Base-by-base conservation (phyloP, 2,113 vertebrate species). In the Montifringilla adamsi region DNA sequence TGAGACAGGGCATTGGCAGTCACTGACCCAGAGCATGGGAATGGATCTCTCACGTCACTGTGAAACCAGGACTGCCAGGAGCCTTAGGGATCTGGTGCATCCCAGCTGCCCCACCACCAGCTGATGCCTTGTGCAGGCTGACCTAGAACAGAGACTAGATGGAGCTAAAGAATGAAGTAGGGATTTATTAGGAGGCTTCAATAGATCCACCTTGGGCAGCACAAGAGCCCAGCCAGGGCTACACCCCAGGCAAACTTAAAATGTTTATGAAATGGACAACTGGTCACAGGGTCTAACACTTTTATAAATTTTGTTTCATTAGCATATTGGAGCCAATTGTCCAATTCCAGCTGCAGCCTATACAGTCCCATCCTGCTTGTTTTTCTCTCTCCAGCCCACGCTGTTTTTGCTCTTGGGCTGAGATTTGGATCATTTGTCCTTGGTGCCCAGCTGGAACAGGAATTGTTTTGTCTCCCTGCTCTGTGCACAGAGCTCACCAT, bases 281-380 rank as follows among this genome's bases (percentile, higher is more conserved):
- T 3, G 0, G 9, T n/a, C 56, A n/a, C 4, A 3, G 55, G 33
- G 22, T 35, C 33, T 58, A 3, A 2, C 33, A 10, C 33, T 58
- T 10, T 1, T 3, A 58, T 35, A 2, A 59, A 22, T 24, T 59
- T 7, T 59, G 10, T 7, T 24, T 22, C 22, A 59, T 59, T 35
- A 24, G 2, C 56, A 24, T 11, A 2, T 35, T 59, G 22, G 1
- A 59, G 15, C 11, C 5, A 3, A 59, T 59, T 35, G n/a, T 24
- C 56, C 56, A 0, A 11, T 35, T 35, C 1, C 56, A 59, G n/a
- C n/a, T 24, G 24, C 35, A 35, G 56, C 56, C 14, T 22, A 3
- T 11, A 14, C 0, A 24, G 22, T 59, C n/a, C 0, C n/a, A 35
- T 6, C 56, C 1, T 59, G 1, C 6, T 59, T 35, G 56, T 59